Conservation (phyloP, 2,888 invertebrate genomes). For the Drosophila subsilvestris region DNA sequence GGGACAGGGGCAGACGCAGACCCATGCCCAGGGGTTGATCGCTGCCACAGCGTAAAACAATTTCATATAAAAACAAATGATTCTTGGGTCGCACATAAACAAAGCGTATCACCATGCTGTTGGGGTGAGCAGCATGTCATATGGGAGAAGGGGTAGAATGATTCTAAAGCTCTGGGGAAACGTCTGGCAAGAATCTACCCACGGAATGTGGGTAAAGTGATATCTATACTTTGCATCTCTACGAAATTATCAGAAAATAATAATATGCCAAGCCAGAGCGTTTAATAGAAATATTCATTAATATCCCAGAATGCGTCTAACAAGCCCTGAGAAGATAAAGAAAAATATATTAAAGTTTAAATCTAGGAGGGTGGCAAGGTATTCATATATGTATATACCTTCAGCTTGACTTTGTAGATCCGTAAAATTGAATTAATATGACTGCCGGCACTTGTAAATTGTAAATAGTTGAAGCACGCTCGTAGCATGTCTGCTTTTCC, state of each 20-base stretch:
- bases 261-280: neutral
- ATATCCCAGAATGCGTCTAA: too few species aligned
- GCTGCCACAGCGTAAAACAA: slow-evolving; percentile 55
- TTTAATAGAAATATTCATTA: neutral
- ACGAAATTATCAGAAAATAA: neutral
- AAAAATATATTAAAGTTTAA: neutral
- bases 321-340: neutral
- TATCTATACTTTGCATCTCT: neutral
- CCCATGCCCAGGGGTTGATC: slow-evolving; percentile 21
- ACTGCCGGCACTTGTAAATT: too few species aligned
- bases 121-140: slow-evolving; percentile 13
- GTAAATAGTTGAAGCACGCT: too few species aligned
- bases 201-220: neutral
- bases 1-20: slow-evolving; percentile 8
- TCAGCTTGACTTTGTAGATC: too few species aligned
- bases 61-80: slow-evolving; percentile 69
- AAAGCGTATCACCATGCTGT: slow-evolving; percentile 23
- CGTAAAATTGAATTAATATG: too few species aligned
- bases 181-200: neutral
- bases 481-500: neutral
- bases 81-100: slow-evolving; percentile 51
- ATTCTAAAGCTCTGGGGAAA: neutral
- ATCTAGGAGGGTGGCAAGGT: neutral
- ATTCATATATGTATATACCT: neutral
- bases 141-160: neutral